Conservation (phyloP, 2,888 invertebrate species). For the Teinopalpus imperialis region DNA sequence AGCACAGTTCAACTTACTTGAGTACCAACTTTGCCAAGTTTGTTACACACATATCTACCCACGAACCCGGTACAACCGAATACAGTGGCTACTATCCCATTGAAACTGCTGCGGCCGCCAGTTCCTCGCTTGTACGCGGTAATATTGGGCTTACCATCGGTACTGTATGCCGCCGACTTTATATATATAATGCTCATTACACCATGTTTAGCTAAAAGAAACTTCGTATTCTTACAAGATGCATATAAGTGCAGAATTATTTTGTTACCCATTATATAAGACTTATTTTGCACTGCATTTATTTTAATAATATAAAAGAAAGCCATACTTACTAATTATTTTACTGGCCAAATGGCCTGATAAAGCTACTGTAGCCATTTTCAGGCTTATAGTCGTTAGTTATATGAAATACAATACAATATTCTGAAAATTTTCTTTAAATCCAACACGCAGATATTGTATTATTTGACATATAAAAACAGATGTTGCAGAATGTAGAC, state of each 20-base stretch:
- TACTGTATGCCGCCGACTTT: constrained; percentile 77
- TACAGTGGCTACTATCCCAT: constrained; percentile 98
- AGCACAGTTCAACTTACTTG: constrained; percentile 81
- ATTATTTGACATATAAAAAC: constrained; percentile 24
- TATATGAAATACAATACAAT: constrained; percentile 22
- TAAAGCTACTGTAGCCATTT: constrained; percentile 70
- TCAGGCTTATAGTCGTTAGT: constrained; percentile 39
- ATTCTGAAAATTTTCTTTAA: constrained; percentile 6
- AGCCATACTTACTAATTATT: constrained; percentile 58
- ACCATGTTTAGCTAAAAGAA: constrained; percentile 56
- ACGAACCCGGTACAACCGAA: constrained; percentile 96
- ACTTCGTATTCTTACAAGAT: constrained; percentile 1
- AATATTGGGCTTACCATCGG: constrained; percentile 81
- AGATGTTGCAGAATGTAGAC: constrained; percentile 7
- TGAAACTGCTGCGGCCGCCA: constrained; percentile 97
- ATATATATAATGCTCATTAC: constrained; percentile 69
- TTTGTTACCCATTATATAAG: constrained; percentile 62
- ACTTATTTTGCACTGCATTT: constrained; percentile 32
- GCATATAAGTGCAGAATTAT: background rate
- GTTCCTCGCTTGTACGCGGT: constrained; percentile 90
- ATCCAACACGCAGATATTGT: constrained; percentile 15
- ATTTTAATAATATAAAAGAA: constrained; percentile 22
- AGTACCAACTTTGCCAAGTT: constrained; percentile 92
- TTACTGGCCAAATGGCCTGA: constrained; percentile 60
- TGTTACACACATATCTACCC: constrained; percentile 93